These are phyloP conservation scores for Crematogaster levior DNA, from an alignment of 2,888 invertebrate genomes.

Conservation along the genomic window DNA sequence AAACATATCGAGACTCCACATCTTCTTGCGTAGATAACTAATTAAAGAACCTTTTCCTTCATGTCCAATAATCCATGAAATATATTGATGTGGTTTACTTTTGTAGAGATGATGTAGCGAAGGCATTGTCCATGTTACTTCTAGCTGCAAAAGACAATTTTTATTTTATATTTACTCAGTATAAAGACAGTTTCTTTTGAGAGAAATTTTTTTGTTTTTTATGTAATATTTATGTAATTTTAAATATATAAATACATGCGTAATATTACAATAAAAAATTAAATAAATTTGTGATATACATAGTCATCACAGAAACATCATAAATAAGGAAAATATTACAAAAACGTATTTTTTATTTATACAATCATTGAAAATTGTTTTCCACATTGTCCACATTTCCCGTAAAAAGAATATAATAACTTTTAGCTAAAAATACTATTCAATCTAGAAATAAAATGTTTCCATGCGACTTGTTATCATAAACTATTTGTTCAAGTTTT, in stretches of 20 bases:
- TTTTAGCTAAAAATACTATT: neutral
- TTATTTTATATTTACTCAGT: neutral
- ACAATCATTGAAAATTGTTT: neutral
- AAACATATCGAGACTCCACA: conserved; percentile 92
- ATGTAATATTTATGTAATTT: neutral
- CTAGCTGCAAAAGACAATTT: conserved; percentile 84
- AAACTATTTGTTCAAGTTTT: neutral
- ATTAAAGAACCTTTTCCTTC: conserved; percentile 95
- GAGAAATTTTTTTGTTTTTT: neutral
- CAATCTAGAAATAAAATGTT: neutral
- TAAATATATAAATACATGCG: neutral
- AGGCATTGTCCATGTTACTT: conserved; percentile 89
- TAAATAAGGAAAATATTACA: neutral
- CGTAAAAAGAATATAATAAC: neutral
- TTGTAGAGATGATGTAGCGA: conserved; percentile 89
- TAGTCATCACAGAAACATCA: neutral
- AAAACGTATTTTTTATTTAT: neutral
- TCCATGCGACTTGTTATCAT: neutral
- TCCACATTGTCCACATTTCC: too few species aligned
- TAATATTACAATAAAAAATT: neutral
- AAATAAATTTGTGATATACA: neutral
- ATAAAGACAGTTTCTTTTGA: neutral
- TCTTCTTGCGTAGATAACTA: conserved; percentile 91
- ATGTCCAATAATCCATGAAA: conserved; percentile 92
- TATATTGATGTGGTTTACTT: conserved; percentile 91